Base-by-base conservation (phyloP, 2,797 vertebrate genomes). In the Lacerta agilis region DNA sequence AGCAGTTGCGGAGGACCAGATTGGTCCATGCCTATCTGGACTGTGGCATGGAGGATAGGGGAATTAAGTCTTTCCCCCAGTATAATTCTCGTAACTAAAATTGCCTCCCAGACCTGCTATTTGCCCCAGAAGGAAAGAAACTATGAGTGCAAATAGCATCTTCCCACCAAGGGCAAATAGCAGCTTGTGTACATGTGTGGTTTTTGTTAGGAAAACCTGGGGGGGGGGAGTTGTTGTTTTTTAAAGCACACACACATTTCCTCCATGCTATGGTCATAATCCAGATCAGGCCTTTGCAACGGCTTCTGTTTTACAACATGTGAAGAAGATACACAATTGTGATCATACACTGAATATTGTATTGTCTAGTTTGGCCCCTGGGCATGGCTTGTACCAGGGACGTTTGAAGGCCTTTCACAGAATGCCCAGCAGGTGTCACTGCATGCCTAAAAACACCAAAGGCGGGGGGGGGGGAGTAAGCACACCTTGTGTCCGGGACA, bases 391-490 rank as follows among this genome's bases (percentile, higher is more conserved):
- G 29, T 17, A 67, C 18, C 43, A 69, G 41, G 64, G 20, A 43
- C 29, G 25, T 67, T 33, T 64, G 43, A 76, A 79, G 41, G 71
- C 72, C 64, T 87, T 85, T 67, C n/a, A 36, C 29, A 23, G 58
- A 76, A 8, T 71, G n/a, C 61, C 89, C 89, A 88, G 86, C 77
- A 90, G 89, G 79, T 88, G 89, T 88, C 89, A 88, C 86, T 88
- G 66, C 72, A 25, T 77, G 67, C 86, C 72, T 71, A 77, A 78
- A 87, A 87, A 71, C 33, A 64, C 61, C 20, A 27, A 2, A 23
- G 2, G 15, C 38, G 41, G 27, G n/a, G 27, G 27, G n/a, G 27
- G 23, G 20, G 41, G 49, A 55, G 8, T 8, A 66, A 10, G 33
- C 58, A 36, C 61, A 67, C 71, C 67, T 49, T 61, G 73, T 41